Conservation (phyloP, 1,140 invertebrate genomes). For the Pogonognathellus flavescens region DNA sequence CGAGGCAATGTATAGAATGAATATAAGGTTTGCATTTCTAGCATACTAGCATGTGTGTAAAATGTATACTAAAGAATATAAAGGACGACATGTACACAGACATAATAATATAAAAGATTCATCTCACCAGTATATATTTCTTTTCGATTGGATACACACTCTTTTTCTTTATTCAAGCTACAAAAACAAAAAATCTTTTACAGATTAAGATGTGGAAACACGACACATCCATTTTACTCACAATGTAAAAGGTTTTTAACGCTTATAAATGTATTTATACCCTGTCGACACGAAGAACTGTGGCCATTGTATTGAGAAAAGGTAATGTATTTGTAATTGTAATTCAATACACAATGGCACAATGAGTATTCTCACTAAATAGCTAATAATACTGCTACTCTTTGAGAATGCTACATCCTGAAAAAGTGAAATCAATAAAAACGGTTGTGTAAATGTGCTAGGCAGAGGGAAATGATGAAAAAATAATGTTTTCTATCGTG, state of each 20-base stretch:
- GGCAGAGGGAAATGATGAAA: too few species aligned
- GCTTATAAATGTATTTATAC: background rate
- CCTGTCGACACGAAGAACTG: too few species aligned
- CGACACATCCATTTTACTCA: background rate
- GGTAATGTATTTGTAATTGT: too few species aligned
- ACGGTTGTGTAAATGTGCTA: too few species aligned
- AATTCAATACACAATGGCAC: too few species aligned
- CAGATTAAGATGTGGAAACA: constrained; percentile 42
- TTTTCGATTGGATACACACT: background rate
- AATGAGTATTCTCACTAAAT: too few species aligned
- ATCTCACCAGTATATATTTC: constrained; percentile 5
- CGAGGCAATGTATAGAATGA: background rate
- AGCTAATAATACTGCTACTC: background rate
- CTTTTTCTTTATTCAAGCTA: constrained; percentile 6
- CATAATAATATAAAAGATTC: background rate
- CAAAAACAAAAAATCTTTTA: constrained; percentile 42
- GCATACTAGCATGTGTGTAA: background rate
- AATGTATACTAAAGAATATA: constrained; percentile 3
- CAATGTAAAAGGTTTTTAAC: too few species aligned
- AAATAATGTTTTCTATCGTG: too few species aligned
- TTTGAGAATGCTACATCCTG: background rate
- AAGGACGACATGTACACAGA: background rate
- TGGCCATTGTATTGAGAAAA: too few species aligned
- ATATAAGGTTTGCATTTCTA: background rate
- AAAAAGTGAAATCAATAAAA: background rate